Base-by-base conservation (phyloP, 2,113 vertebrate genomes). In the Chaetorhynchus papuensis region DNA sequence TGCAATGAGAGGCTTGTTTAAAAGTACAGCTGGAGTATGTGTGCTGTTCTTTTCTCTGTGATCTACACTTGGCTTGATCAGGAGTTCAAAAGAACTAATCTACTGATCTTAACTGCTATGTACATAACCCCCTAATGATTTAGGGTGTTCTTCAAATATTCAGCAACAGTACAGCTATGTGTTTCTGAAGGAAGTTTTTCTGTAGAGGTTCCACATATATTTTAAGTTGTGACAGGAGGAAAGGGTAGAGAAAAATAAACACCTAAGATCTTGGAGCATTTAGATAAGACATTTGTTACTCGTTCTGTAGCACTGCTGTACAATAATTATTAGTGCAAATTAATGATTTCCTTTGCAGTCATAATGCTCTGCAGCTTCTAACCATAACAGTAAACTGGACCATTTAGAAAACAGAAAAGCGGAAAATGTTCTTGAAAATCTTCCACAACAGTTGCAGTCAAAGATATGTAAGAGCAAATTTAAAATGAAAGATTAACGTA, bases 401-500 rank as follows among this genome's bases (percentile, higher is more conserved):
- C 18, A 69, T 59, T 89, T 49, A 82, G 44, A 50, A 83, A 65
- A 69, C 8, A 79, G 47, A 76, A 91, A 83, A 84, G 7, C 24
- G 88, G 17, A 53, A 20, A 15, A 56, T 28, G 45, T 64, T 90
- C 69, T 85, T 81, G 33, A 87, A 84, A 83, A 17, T 44, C 37
- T 57, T 42, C 54, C 39, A 39, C 11, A 65, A 50, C 52, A 26
- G 15, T 61, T 75, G 15, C 66, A 87, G 17, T 41, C 60, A 60
- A 37, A 87, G 65, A 93, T n/a, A 35, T 63, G 65, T 37, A 90
- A 71, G 44, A 70, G 11, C 4, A 92, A 80, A 41, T n/a, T 70
- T 68, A 37, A 92, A 95, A 49, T 24, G 14, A n/a, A 76, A 91
- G 53, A 28, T 87, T 63, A 86, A 87, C 98, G 3, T 98, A 98